Evolutionary conservation across 1,140 invertebrate genomes (phyloP), one percentile per base, ranked within the genome.

Genomic region (Argopecten irradians): DNA sequence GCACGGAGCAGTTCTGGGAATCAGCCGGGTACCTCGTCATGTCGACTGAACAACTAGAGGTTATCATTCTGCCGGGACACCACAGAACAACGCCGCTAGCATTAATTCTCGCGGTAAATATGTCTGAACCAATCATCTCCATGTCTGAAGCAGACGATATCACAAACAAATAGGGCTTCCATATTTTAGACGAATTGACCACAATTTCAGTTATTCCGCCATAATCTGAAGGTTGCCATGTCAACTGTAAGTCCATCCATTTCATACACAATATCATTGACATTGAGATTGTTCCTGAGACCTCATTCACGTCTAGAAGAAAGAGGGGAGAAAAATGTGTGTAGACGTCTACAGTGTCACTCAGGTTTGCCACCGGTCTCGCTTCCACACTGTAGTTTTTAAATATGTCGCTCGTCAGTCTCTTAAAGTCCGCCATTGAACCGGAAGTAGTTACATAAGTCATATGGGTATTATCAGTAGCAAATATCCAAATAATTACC

Each of bases 11-110:
- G 7, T 22, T 39, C 46, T 88, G 88, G 22, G 34, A 28, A 22
- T 88, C 88, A 41, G 85, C 41, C 11, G 88, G 88, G 82, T 86
- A 88, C 16, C 86, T 82, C 28, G 41, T 85, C 34, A 88, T 88
- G 35, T 88, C 35, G 3, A 88, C 46, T 7, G 22, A 13, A 82
- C 88, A 88, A 16, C 28, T 32, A 33, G 34, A 85, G 34, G 71
- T 39, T 28, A 85, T 36, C 28, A 82, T 16, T 14, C 33, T 43
- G 7, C 46, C 46, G 0, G 84, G 41, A 33, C n/a, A n/a, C n/a
- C n/a, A n/a, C n/a, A n/a, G n/a, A n/a, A n/a, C n/a, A n/a, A n/a
- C n/a, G n/a, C n/a, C n/a, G n/a, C n/a, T n/a, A n/a, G n/a, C n/a
- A n/a, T n/a, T n/a, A n/a, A n/a, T n/a, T n/a, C n/a, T n/a, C n/a